These are phyloP conservation scores for Aphidius colemani DNA, from an alignment of 2,888 invertebrate genomes.

Conservation along the genomic window DNA sequence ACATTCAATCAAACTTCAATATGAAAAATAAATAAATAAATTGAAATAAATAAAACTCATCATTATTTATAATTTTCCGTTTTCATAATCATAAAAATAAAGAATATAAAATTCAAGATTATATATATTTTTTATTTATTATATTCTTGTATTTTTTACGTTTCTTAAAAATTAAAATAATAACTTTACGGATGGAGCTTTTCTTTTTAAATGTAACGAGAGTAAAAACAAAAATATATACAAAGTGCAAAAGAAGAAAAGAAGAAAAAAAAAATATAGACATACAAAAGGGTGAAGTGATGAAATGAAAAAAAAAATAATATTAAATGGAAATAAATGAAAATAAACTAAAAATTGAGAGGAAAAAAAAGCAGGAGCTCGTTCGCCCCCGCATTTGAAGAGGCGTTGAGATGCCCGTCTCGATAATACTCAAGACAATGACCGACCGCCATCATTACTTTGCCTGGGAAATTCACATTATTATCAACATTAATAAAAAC, in stretches of 20 bases:
- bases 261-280: conserved; percentile 8
- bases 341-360: conserved; percentile 11
- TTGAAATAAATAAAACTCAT: conserved; percentile 36
- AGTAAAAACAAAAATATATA: conserved; percentile 23
- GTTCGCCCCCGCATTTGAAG: conserved; percentile 50
- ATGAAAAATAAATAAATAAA: background rate
- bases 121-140: background rate
- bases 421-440: conserved; percentile 53
- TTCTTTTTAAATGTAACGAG: conserved; percentile 19
- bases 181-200: conserved; percentile 32
- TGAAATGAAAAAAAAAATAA: conserved; percentile 17
- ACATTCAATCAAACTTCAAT: background rate
- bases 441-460: conserved; percentile 52
- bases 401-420: conserved; percentile 51
- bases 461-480: conserved; percentile 39
- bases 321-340: conserved; percentile 28
- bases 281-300: conserved; percentile 10
- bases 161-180: conserved; percentile 49
- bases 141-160: background rate
- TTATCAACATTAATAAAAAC: conserved; percentile 33
- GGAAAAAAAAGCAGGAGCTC: conserved; percentile 35
- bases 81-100: conserved; percentile 30
- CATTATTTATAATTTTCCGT: conserved; percentile 60
- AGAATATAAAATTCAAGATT: too few species aligned
- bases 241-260: conserved; percentile 15